Evolutionary conservation across 2,797 vertebrate genomes (phyloP), one percentile per base, ranked within the genome.

Genomic region (Cossypha heuglini): DNA sequence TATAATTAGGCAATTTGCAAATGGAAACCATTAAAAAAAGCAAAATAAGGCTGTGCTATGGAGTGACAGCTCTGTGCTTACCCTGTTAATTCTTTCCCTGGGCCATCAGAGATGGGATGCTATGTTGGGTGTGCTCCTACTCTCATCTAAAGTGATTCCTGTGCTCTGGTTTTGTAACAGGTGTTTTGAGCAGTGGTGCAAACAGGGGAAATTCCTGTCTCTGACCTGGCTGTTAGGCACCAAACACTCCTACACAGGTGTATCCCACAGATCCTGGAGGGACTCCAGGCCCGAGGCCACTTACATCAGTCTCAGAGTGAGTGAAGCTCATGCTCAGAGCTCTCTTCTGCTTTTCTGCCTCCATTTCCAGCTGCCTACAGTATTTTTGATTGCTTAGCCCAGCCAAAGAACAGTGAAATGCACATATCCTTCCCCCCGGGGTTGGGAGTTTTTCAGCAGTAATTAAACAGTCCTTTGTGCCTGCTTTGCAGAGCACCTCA

Each of bases 181-280:
- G 48, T 48, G n/a, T 69, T 86, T 86, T 5, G 21, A 64, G 20
- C 21, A 62, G 10, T 3, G n/a, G n/a, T 80, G 73, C 35, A 68
- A 86, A 68, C 1, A 15, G 15, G 29, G 42, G 29, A 49, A 72
- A 68, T 29, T 51, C n/a, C 69, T 21, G 3, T 57, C 45, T 63
- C 49, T 57, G 21, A 18, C 19, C 33, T 46, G 57, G 10, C 69
- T 84, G 38, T 18, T 18, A 25, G 54, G 38, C 24, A 63, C n/a
- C 28, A 67, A 69, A 42, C 16, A 4, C 6, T 10, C 24, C 33
- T 90, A 13, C 33, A 18, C 13, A 3, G 2, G 3, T 43, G 28
- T 12, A n/a, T 71, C 24, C 61, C 24, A 9, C 12, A 69, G 2
- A 26, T 45, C 0, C 21, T 46, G 0, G 31, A 57, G 26, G 15